Evolutionary conservation across 2,113 vertebrate genomes (phyloP).

Genomic region (Eulemur rufifrons): DNA sequence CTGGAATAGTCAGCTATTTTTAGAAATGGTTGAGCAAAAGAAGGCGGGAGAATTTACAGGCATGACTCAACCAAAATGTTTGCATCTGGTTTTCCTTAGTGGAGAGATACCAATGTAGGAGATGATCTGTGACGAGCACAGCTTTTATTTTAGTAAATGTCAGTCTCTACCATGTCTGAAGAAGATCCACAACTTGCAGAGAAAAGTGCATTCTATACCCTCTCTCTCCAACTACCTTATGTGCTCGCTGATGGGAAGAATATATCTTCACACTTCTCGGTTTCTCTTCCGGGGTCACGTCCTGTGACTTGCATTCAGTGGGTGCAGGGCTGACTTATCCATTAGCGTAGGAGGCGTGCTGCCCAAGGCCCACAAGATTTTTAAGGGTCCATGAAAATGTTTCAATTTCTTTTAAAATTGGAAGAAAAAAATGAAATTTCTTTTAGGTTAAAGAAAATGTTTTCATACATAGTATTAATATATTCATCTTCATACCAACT

Average conservation of each 20-base stretch:
- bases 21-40: background rate
- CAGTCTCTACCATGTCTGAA: background rate
- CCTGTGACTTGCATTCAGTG: background rate
- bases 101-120: background rate
- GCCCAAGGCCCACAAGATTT: background rate
- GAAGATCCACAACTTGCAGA: background rate
- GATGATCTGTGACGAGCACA: background rate
- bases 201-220: background rate
- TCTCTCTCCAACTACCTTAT: background rate
- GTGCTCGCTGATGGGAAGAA: background rate
- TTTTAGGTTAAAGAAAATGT: constrained; percentile 9
- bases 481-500: background rate
- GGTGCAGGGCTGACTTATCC: background rate
- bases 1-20: background rate
- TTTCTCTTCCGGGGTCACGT: background rate
- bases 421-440: background rate
- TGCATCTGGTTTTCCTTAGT: background rate
- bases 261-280: background rate
- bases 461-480: background rate
- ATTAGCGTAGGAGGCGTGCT: background rate
- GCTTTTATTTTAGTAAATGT: constrained; percentile 8
- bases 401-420: constrained; percentile 34
- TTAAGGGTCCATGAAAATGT: background rate
- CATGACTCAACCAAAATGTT: background rate
- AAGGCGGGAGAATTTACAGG: background rate